Percentiles rank a stretch among this genome's conserved stretches.
Conservation (phyloP, 2,888 invertebrate species). For the Tenthredo notha region DNA sequence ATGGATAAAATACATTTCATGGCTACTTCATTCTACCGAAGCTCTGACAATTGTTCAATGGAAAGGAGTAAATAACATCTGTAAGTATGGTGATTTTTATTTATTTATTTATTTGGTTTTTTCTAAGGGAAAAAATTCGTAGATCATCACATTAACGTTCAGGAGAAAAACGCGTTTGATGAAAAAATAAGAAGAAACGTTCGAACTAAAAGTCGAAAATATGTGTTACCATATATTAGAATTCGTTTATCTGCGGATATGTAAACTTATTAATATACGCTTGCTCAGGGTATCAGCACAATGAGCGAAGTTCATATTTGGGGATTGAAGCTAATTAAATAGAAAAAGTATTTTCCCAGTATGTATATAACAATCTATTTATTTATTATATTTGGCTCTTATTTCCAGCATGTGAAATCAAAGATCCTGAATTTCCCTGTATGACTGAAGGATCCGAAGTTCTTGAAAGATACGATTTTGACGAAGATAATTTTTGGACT, state of each 20-base stretch:
- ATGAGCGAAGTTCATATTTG: neutral
- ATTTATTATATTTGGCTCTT: neutral
- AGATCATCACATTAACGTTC: neutral
- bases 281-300: neutral
- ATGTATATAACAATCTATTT: neutral
- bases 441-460: constrained; percentile 87
- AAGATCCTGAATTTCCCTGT: constrained; percentile 85
- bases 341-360: neutral
- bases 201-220: neutral
- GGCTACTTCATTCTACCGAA: constrained; percentile 93
- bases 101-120: too few species aligned
- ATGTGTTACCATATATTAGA: neutral
- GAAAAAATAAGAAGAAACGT: neutral
- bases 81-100: constrained; percentile 79
- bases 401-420: constrained; percentile 82
- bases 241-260: neutral
- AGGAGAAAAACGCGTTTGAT: neutral
- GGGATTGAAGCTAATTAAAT: too few species aligned
- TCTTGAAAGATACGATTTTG: constrained; percentile 87
- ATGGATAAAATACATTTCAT: constrained; percentile 91
- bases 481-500: constrained; percentile 81
- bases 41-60: constrained; percentile 91
- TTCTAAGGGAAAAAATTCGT: too few species aligned
- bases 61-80: constrained; percentile 87
- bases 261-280: neutral